Base-by-base conservation (phyloP, 2,888 invertebrate genomes). In the Nemapogon koenigi region DNA sequence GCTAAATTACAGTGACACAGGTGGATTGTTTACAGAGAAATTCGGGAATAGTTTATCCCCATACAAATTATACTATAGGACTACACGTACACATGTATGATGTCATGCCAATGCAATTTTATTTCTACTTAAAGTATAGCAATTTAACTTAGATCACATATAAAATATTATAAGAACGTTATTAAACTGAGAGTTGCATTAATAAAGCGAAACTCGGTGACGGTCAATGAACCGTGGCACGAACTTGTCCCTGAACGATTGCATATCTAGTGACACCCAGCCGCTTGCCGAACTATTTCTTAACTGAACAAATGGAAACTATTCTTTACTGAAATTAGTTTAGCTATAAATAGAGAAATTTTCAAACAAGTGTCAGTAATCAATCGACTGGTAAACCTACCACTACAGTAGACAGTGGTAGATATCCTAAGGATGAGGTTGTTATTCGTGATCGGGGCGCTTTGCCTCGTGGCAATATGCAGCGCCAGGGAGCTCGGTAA, bases 381-480 rank as follows among this genome's bases (percentile, higher is more conserved):
- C 35, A 26, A 25, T 35, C 35, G n/a, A 27, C n/a, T 13, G 6
- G 4, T 13, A n/a, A 4, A 27, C n/a, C 14, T 14, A 19, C 25
- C 26, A 22, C 35, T 22, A 15, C 25, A 14, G 16, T 30, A n/a
- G n/a, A n/a, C n/a, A 19, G 22, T 25, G 35, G 35, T 19, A 26
- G 8, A 26, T 28, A 37, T 15, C 25, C 13, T 25, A 14, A 30
- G 16, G 8, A 47, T 78, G 78, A 75, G 59, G 66, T 59, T 62
- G 52, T 51, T 73, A 46, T 47, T 65, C 55, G 70, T 59, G 48
- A 43, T 67, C 41, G 67, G 67, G 43, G 48, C 72, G 39, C 50
- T 69, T 38, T 76, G 72, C 64, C 68, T 78, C 38, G 69, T 58
- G 59, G 69, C 66, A 44, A 69, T 57, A 6, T 67, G 59, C 52